Base-by-base conservation (phyloP, 2,888 invertebrate genomes). In the Macropis europaea region DNA sequence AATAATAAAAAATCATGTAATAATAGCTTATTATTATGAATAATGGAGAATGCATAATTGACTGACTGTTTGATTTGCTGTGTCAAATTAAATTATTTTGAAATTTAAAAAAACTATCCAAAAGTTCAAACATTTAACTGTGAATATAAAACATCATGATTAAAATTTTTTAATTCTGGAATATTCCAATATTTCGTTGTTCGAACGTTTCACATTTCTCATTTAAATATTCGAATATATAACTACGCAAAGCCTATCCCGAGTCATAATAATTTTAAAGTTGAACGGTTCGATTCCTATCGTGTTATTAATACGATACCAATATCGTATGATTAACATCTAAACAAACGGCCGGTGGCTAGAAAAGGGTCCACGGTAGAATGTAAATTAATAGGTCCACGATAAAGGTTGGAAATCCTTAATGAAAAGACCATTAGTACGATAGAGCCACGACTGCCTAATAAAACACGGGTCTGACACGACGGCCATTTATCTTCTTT, bases 371-470 rank as follows among this genome's bases (percentile, higher is more conserved):
- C 9, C 15, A 19, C 57, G 45, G 56, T 73, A 67, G 57, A 56
- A 73, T 30, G 57, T 60, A 67, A 63, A 74, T 63, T 68, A 43
- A 73, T 69, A 45, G 63, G 36, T 53, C 40, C 22, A 34, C 53
- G 61, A 67, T 66, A 63, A 66, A 67, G 45, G 38, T 57, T 34
- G 34, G 50, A 36, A 45, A 66, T 61, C 28, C 42, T 73, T 72
- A 70, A 74, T 64, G 61, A 75, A 77, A 69, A 50, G 66, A 28
- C 69, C 71, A 54, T 72, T 77, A 64, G 56, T 42, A 53, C 34
- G 57, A 66, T 69, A 50, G 17, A 52, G 47, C 57, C 45, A 36
- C 53, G 34, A 28, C 24, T 17, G 71, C 9, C 52, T 42, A 62
- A 74, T 66, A 69, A 72, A 77, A 74, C 66, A 63, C 48, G 30